Evolutionary conservation across 2,888 invertebrate species (phyloP), one percentile per base, ranked within the genome.

Genomic region (Drymonia ruficornis): DNA sequence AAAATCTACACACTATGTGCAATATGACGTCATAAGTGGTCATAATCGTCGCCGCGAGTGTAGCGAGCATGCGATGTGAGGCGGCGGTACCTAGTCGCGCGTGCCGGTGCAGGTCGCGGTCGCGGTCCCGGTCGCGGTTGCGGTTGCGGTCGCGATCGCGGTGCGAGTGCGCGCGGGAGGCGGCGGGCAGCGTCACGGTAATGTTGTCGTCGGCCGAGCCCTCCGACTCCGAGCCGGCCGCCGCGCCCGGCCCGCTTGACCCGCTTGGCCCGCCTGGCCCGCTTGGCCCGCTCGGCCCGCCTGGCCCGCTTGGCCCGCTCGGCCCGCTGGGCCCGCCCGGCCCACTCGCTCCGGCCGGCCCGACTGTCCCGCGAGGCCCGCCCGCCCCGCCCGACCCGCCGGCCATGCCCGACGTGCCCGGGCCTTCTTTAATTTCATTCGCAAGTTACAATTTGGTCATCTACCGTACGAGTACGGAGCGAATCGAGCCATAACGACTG

Each of bases 181-280:
- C 72, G 49, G 75, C 91, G 61, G 94, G 94, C 83, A 94, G 90
- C 64, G 89, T 94, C 63, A 94, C 93, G 52, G 94, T 94, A 74
- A 94, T 93, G 84, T 94, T 93, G 84, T 94, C 93, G 72, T 91
- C 93, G 53, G 80, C 93, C 45, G 94, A 94, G 52, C 87, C 94
- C 78, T 94, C 94, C 44, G 93, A 94, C 69, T 93, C 91, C 53
- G 84, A 84, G 80, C 63, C 76, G 69, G 63, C 76, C 69, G 59
- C 61, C 65, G 51, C 65, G 52, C 55, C 63, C 47, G 67, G 59
- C 59, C 34, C 13, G 34, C 13, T 36, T 13, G 34, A 4, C 13
- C 34, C 34, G 13, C 34, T 13, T 2, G 34, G 5, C 13, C 34
- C 6, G 34, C 13, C 13, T 13, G 34, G 3, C n/a, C n/a, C 36